These are phyloP conservation scores for Pseudonaja textilis DNA, from an alignment of 2,113 vertebrate genomes.

Conservation along the genomic window DNA sequence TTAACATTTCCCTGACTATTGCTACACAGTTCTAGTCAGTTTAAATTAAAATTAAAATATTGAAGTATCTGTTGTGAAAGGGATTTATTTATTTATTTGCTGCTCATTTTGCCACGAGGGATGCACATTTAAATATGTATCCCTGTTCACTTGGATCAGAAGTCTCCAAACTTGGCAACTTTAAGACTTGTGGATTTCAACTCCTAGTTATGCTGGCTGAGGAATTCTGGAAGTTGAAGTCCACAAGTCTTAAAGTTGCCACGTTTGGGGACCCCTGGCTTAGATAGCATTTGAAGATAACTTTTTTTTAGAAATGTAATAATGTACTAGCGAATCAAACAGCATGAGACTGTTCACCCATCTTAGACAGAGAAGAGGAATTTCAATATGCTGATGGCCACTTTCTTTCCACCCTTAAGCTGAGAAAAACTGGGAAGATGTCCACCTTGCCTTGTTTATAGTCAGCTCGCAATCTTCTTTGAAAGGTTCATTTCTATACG, in stretches of 20 bases:
- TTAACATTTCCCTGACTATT: too few species aligned
- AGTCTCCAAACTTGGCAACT: too few species aligned
- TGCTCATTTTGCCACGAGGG: too few species aligned
- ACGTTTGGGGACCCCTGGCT: too few species aligned
- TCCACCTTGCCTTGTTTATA: slow-evolving; percentile 15
- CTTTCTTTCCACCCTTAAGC: background rate
- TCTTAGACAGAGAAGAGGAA: background rate
- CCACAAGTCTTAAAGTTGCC: too few species aligned
- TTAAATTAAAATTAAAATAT: too few species aligned
- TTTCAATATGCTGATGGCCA: background rate
- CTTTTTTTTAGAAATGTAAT: background rate
- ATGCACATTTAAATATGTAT: background rate
- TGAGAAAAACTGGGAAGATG: background rate
- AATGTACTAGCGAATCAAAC: background rate
- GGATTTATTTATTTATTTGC: too few species aligned
- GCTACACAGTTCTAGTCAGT: too few species aligned
- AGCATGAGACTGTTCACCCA: background rate
- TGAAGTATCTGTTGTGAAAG: too few species aligned
- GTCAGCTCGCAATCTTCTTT: slow-evolving; percentile 36
- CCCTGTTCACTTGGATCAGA: background rate
- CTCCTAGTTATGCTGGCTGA: too few species aligned
- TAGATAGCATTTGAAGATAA: background rate
- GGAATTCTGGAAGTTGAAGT: too few species aligned
- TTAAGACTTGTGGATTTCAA: too few species aligned
- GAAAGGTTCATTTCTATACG: slow-evolving; percentile 43